Evolutionary conservation across 92 coral and sea anemone genomes (phyloP), one percentile per base, ranked within the genome.

Genomic region (Umimayanthus kanabou): DNA sequence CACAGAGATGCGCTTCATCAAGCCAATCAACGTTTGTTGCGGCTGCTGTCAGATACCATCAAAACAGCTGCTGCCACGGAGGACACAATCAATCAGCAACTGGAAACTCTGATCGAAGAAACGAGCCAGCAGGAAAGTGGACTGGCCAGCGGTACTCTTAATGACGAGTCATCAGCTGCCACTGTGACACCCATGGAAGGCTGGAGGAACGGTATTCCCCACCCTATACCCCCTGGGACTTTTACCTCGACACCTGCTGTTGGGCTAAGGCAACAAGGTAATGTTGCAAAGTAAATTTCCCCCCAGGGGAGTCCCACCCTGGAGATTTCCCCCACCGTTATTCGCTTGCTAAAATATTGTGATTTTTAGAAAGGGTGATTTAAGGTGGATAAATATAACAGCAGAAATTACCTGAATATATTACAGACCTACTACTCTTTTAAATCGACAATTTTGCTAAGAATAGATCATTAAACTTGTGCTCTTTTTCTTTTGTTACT

Each of bases 241-340:
- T 80, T 92, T 57, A 91, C 98, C 1, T 97, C 99, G 6, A 97
- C 99, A 10, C 99, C 99, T n/a, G 98, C 98, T 26, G 97, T 94
- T 2, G 93, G 93, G 1, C 93, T 76, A 5, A 85, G 58, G 49
- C 87, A 76, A 45, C 92, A 93, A 10, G 88, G 92, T 79, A 92
- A 88, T 18, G 65, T 79, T 42, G 88, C 90, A 4, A 13, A 28
- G 28, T n/a, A n/a, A n/a, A n/a, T n/a, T n/a, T n/a, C n/a, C n/a
- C n/a, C n/a, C n/a, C n/a, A n/a, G n/a, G n/a, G n/a, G n/a, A n/a
- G n/a, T n/a, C n/a, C n/a, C n/a, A n/a, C n/a, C n/a, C n/a, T n/a
- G n/a, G 37, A 2, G 37, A 33, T 33, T 33, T 1, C 58, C 18
- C 58, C 3, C 13, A 15, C 58, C 14, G 3, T 53, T 53, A 3